phyloP scores from a whole-genome alignment of 2,888 invertebrate species.

The Zygogramma bicolorata region DNA sequence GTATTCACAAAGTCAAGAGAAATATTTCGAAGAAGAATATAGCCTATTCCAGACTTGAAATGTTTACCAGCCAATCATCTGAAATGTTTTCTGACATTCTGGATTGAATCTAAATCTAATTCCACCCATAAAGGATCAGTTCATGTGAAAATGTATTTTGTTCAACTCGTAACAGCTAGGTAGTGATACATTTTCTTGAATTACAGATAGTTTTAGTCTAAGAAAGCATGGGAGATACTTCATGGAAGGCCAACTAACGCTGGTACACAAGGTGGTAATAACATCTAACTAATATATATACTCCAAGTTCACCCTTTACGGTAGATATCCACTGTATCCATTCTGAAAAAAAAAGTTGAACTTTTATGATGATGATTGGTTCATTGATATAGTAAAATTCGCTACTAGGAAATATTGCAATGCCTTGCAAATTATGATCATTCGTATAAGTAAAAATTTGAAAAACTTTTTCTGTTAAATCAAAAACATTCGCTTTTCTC shows the following conservation, averaged over 20 bases:
- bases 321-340: constrained; percentile 47
- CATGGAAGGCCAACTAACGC: constrained; percentile 31
- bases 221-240: constrained; percentile 26
- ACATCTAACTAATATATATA: constrained; percentile 39
- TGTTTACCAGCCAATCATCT: no score
- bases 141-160: background rate
- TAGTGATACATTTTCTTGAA: constrained; percentile 1
- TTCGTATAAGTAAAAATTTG: no score
- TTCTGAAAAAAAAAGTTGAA: constrained; percentile 43
- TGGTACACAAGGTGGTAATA: constrained; percentile 39
- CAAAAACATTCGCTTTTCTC: no score
- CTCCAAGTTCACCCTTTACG: constrained; percentile 36
- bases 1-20: no score
- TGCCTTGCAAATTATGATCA: no score
- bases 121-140: background rate
- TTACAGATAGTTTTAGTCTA: constrained; percentile 28
- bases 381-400: no score
- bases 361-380: no score
- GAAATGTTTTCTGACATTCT: no score
- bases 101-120: background rate
- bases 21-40: background rate
- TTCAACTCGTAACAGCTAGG: no score
- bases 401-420: no score
- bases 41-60: background rate
- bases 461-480: no score